Percentiles rank a stretch among this genome's conserved stretches.
These are phyloP conservation scores for Hydrozoanthus gracilis DNA, from an alignment of 92 coral and sea anemone species.

Conservation along the genomic window DNA sequence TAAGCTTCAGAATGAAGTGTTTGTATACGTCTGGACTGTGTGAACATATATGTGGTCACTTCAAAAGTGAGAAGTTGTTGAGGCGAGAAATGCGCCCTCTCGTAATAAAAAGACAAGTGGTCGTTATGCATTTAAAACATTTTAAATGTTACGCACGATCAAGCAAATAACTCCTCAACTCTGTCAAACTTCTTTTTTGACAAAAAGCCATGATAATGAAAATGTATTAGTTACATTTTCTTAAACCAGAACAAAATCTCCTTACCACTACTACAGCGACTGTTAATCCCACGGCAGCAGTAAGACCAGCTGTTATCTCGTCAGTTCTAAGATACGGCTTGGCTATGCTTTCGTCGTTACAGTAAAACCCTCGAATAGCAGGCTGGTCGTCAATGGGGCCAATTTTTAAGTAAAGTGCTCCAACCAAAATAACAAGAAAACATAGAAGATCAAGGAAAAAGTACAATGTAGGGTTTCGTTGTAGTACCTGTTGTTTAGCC, in stretches of 20 bases:
- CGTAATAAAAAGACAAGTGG: too few relatives aligned
- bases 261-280: conserved; percentile 27
- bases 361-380: conserved; percentile 85
- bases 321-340: conserved; percentile 72
- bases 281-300: conserved; percentile 12
- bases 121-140: too few relatives aligned
- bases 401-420: conserved; percentile 36
- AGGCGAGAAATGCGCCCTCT: too few relatives aligned
- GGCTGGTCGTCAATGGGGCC: conserved; percentile 56
- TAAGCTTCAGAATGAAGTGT: too few relatives aligned
- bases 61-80: too few relatives aligned
- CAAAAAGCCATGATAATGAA: too few relatives aligned
- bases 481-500: background rate
- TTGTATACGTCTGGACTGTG: too few relatives aligned
- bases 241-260: background rate
- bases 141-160: too few relatives aligned
- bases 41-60: too few relatives aligned
- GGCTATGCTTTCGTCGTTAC: conserved; percentile 86
- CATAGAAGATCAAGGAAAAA: conserved; percentile 35
- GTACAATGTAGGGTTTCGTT: background rate
- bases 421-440: background rate
- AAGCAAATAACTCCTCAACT: too few relatives aligned
- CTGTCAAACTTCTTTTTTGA: too few relatives aligned
- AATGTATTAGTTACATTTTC: too few relatives aligned
- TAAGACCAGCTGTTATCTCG: background rate